Evolutionary conservation across 2,888 invertebrate genomes (phyloP).

Genomic region (Aporophyla lueneburgensis): DNA sequence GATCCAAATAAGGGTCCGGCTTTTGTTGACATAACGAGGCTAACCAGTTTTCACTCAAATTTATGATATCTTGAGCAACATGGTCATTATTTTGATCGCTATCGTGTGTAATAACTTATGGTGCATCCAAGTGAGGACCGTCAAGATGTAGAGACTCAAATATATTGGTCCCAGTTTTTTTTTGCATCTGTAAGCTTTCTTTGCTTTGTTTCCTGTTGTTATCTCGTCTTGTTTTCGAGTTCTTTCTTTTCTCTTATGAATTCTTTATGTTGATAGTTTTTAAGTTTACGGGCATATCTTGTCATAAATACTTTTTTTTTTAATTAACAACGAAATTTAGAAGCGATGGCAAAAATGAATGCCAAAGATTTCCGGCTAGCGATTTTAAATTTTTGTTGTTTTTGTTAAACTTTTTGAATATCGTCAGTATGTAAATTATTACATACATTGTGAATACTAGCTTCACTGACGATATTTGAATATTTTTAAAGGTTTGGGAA

Average conservation of each 20-base stretch:
- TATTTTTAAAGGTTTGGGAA: neutral
- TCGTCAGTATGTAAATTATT: conserved; percentile 7
- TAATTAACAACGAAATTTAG: conserved; percentile 31
- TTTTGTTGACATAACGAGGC: conserved; percentile 46
- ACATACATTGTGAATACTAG: conserved; percentile 3
- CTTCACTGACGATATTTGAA: neutral
- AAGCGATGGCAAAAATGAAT: conserved; percentile 57
- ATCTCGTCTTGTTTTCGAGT: conserved; percentile 54
- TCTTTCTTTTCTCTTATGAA: conserved; percentile 43
- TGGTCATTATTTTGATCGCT: conserved; percentile 46
- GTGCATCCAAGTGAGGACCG: conserved; percentile 14
- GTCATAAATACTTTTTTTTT: conserved; percentile 10
- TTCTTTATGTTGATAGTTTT: conserved; percentile 49
- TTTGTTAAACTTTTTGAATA: neutral
- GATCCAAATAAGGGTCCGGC: conserved; percentile 47
- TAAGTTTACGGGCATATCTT: conserved; percentile 36
- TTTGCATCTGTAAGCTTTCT: conserved; percentile 16
- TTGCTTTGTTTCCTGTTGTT: conserved; percentile 31
- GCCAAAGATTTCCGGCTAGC: conserved; percentile 74
- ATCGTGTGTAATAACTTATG: conserved; percentile 26
- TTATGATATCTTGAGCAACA: conserved; percentile 36
- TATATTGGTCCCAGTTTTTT: conserved; percentile 42
- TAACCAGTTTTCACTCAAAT: conserved; percentile 54
- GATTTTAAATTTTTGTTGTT: conserved; percentile 9
- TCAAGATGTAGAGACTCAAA: conserved; percentile 12